These are phyloP conservation scores for Corythornis cristatus DNA, from an alignment of 2,113 vertebrate species.

Conservation along the genomic window DNA sequence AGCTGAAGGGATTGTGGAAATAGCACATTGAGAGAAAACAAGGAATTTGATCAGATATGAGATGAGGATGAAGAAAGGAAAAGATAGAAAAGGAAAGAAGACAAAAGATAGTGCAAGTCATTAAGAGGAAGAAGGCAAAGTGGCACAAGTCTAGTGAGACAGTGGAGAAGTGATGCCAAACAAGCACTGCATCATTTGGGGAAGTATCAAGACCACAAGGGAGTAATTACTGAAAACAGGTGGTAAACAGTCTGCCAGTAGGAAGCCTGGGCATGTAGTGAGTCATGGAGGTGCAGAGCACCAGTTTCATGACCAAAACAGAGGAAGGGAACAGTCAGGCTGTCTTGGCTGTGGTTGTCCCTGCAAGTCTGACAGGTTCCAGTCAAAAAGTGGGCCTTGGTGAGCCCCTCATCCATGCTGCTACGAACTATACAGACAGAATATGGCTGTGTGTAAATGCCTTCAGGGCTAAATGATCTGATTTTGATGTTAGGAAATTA, in stretches of 20 bases:
- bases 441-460: background rate
- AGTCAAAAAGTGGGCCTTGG: background rate
- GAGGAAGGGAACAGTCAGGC: background rate
- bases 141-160: background rate
- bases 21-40: background rate
- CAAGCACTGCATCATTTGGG: background rate
- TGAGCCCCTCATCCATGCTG: background rate
- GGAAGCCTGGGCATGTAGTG: background rate
- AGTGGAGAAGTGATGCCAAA: background rate
- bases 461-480: background rate
- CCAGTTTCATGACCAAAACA: background rate
- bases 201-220: background rate
- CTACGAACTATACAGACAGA: background rate
- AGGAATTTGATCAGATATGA: background rate
- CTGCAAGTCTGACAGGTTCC: fast-evolving
- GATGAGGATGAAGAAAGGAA: background rate
- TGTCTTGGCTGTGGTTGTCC: background rate
- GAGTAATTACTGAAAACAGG: background rate
- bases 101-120: background rate
- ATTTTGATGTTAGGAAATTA: background rate
- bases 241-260: background rate
- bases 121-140: background rate
- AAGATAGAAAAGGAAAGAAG: background rate
- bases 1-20: background rate
- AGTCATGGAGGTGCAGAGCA: background rate